Base-by-base conservation (phyloP, 2,888 invertebrate genomes). In the Polyploca ridens region DNA sequence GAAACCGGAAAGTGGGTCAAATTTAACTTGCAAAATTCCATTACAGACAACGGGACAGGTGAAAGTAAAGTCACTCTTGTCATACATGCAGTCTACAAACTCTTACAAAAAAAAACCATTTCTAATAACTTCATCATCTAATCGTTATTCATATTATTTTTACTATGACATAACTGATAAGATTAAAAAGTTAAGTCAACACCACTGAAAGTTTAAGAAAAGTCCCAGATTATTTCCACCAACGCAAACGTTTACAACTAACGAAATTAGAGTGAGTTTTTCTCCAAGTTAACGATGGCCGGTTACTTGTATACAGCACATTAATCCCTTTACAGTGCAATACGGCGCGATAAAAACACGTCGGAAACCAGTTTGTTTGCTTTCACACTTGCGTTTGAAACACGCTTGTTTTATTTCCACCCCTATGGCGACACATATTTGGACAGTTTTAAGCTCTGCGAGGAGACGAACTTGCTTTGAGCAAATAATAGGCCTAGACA, bases 321-420 rank as follows among this genome's bases (percentile, higher is more conserved):
- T 68, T 72, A 72, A 70, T 74, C 69, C 73, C 64, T 70, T 73
- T 68, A 70, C 68, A 67, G 67, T 65, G 63, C 69, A 59, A 64
- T 68, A 67, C 66, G 69, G 59, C 64, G 62, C 64, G 64, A 66
- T 68, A 70, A 68, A 66, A 69, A 68, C 66, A 27, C 63, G 16
- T 13, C 58, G 60, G 62, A 41, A 63, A 67, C 64, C 61, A 61
- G 59, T 63, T 33, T 58, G 63, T 35, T 58, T 35, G 35, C 19
- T 67, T 67, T 65, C 59, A 64, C 68, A 68, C 62, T 33, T 60
- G 35, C 35, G 65, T 46, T 6, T 54, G 3, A 60, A 62, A 63
- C 44, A 60, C 63, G 59, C 59, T 60, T 19, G 54, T 54, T 19
- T 54, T 54, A 10, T 54, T 54, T 54, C 13, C 3, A 54, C 1